Conservation (phyloP, 2,888 invertebrate species). For the Bedellia somnulentella region DNA sequence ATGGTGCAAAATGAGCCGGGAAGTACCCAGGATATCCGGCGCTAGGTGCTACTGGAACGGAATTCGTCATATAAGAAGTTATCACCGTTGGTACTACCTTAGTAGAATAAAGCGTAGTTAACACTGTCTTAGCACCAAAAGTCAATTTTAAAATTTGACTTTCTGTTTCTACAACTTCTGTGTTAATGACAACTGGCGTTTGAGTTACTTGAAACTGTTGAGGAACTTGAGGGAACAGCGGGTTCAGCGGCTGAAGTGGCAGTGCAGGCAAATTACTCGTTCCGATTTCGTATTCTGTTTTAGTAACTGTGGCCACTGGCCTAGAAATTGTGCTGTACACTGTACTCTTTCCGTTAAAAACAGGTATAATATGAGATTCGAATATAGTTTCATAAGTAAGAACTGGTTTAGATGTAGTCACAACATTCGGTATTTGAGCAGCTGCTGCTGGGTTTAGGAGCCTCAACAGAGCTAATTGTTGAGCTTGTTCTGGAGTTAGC, state of each 20-base stretch:
- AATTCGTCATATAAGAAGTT: constrained; percentile 82
- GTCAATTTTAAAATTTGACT: constrained; percentile 83
- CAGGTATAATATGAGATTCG: constrained; percentile 80
- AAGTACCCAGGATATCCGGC: constrained; percentile 77
- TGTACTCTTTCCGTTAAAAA: constrained; percentile 75
- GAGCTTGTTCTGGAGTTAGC: constrained; percentile 71
- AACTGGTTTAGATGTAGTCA: constrained; percentile 79
- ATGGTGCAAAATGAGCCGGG: constrained; percentile 75
- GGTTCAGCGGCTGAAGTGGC: constrained; percentile 60
- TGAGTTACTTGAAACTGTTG: constrained; percentile 77
- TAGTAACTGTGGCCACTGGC: constrained; percentile 75
- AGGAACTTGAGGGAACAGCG: constrained; percentile 58
- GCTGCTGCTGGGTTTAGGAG: constrained; percentile 70
- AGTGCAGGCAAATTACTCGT: constrained; percentile 69
- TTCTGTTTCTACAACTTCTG: constrained; percentile 75
- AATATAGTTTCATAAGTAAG: constrained; percentile 76
- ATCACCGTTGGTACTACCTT: constrained; percentile 79
- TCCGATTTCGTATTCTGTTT: constrained; percentile 77
- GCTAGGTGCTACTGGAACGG: constrained; percentile 71
- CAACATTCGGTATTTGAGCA: constrained; percentile 67
- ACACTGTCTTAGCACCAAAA: constrained; percentile 88
- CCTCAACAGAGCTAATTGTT: constrained; percentile 73
- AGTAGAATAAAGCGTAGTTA: constrained; percentile 83
- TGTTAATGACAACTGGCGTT: constrained; percentile 79
- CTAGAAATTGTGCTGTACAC: constrained; percentile 78